Evolutionary conservation across 2,888 invertebrate species (phyloP), one percentile per base, ranked within the genome.

Genomic region (Acronicta psi): DNA sequence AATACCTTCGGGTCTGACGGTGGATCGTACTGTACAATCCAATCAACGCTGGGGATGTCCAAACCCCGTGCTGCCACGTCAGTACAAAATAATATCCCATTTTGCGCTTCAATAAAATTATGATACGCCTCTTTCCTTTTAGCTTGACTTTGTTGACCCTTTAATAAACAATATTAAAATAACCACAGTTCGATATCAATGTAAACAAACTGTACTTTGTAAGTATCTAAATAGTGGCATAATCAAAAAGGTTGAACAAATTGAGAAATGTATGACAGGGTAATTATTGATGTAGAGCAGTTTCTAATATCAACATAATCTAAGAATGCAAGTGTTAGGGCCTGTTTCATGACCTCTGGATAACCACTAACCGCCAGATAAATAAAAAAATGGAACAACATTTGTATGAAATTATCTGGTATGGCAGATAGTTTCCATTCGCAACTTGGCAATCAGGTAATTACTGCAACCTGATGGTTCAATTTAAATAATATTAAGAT

Each of bases 11-110:
- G 99, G 95, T 99, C 99, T 95, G 99, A 98, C 83, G 99, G 99
- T 10, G 99, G 99, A 94, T 99, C 99, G 86, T 96, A 99, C 86
- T 99, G 99, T 0, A 99, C 98, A 82, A 99, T 99, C 99, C 99
- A 99, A 89, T 99, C 99, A 0, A 99, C 99, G 52, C 96, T 96
- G 0, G 99, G 99, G 88, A 99, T 99, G 88, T 99, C 99, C 70
- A 99, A 92, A 47, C 98, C 98, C 92, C 98, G 95, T 0, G 99
- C 99, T 10, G 99, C 99, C 0, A 99, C 99, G 91, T 99, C 99
- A 0, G 99, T 99, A 85, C 99, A 99, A 42, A 99, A 95, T 54
- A 99, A 93, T 65, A 97, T 98, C 1, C 99, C 98, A 51, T 95
- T 95, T 73, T 97, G 96, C 0, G 98, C 98, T 85, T 99, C 97